Base-by-base conservation (phyloP, 2,113 vertebrate species). In the Loxodonta africana region DNA sequence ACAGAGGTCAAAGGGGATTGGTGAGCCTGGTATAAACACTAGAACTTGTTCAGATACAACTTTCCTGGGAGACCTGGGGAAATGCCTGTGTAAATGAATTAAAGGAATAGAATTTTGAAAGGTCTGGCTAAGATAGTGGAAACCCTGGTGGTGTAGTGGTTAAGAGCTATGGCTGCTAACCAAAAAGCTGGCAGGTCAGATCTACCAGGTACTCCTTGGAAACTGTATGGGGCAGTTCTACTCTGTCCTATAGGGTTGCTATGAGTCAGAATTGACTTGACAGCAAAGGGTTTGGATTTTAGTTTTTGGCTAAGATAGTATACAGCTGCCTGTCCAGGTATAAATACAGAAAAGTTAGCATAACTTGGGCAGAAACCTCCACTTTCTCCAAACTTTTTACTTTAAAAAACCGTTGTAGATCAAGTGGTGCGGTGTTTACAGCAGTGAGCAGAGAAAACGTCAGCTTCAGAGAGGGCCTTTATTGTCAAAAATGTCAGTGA, bases 31-130 rank as follows among this genome's bases (percentile, higher is more conserved):
- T 74, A 10, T 14, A 46, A 46, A 87, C 18, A 63, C 4, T 23
- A 83, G 21, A 91, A 85, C 14, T 90, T 89, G 21, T 62, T 89
- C 62, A 80, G n/a, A 44, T 76, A 57, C 11, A n/a, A 26, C 21
- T 62, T 82, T 67, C 33, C 30, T 97, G 14, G 37, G 25, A 48
- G 11, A 51, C 18, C 73, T 83, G 18, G 12, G 3, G 9, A 62
- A 90, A 25, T 67, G n/a, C 23, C 14, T 25, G 0, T 67, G 10
- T 21, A 62, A 14, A 37, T 15, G 5, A 69, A 18, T 37, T 60
- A 51, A 69, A 88, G 30, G 15, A 53, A 92, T 20, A 83, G 5
- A 63, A 28, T 80, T 95, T 46, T 85, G 25, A 88, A 96, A 83
- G 23, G 28, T 73, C 37, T n/a, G 67, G 67, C 67, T 69, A 11